Base-by-base conservation (phyloP, 2,888 invertebrate species). In the Ctenicera cuprea region DNA sequence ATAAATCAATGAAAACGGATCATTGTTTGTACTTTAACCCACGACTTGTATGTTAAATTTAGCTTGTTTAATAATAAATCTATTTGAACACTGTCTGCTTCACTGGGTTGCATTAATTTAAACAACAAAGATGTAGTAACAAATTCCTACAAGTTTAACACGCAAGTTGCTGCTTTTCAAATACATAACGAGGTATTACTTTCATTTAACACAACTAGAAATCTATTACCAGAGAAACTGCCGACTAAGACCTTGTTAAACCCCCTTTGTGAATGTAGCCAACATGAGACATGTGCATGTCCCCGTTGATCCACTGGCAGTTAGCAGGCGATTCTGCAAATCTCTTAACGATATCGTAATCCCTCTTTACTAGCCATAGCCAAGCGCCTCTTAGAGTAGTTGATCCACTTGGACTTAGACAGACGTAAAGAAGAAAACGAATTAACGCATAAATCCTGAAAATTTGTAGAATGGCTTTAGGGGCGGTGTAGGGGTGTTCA, bases 341-440 rank as follows among this genome's bases (percentile, higher is more conserved):
- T 84, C 85, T 81, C 83, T 83, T 84, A 85, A 84, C 84, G 84
- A 85, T 81, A 82, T 79, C 78, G 80, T 84, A 83, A 85, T 84
- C 84, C 83, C 71, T 66, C 79, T 78, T 76, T 75, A 71, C 73
- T 75, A 64, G 74, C 66, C 67, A 62, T 65, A 12, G 18, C 38
- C 59, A 20, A 64, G 74, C 66, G 69, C 66, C 61, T 67, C 74
- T 68, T 59, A 52, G 64, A 75, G 54, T 68, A 73, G 76, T 72
- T 65, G 74, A 69, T 71, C 71, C 73, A 74, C 57, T 22, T 11
- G 50, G 50, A 50, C 33, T 33, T 33, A 8, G 33, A 41, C 26
- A 14, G 41, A 14, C 3, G 9, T 1, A 33, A 33, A 33, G 33
- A 8, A 33, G 9, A 1, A 5, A 33, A 9, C 33, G 9, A 33